Base-by-base conservation (phyloP, 2,797 vertebrate species). In the Ambastaia sidthimunki region DNA sequence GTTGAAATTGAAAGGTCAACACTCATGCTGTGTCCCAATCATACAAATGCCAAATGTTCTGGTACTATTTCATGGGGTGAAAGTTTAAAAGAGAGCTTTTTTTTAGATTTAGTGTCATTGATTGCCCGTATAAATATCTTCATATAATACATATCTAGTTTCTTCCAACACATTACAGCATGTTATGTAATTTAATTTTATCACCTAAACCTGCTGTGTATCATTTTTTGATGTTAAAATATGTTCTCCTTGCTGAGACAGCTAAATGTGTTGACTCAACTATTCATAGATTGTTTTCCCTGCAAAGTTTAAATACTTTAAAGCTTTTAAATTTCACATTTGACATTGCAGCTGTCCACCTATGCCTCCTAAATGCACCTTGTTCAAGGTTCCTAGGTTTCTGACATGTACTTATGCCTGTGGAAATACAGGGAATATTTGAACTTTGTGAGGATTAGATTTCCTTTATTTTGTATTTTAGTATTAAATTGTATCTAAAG, bases 1-100 rank as follows among this genome's bases (percentile, higher is more conserved):
- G 37, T 59, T 76, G 31, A 80, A 66, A 70, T 62, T 67, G 16
- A 82, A 82, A 77, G 37, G 57, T 74, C 75, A 76, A 67, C 73
- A 82, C 15, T 65, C 52, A 78, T 41, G 68, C 65, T 74, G 16
- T 81, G 66, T 18, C 65, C 31, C 59, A 77, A 48, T 65, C 55
- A 71, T 72, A 13, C 4, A 54, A 9, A 28, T 65, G 48, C 65
- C 55, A 25, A 68, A 70, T 34, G 10, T 13, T 13, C 10, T 25
- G 12, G 23, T 25, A 57, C 59, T 7, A 16, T 72, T 83, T 76
- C n/a, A 71, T 15, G 59, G 9, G 31, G 15, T 60, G 59, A 34
- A 21, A 7, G 50, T 19, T 54, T 19, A 57, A n/a, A 76, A 18
- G 37, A 50, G 19, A 37, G 50, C 21, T 37, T 57, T 68, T 11